A percentile compares a stretch with the other conserved stretches of the same genome.
These are phyloP conservation scores for Pterocles burchelli DNA, from an alignment of 2,113 vertebrate genomes.

Conservation along the genomic window DNA sequence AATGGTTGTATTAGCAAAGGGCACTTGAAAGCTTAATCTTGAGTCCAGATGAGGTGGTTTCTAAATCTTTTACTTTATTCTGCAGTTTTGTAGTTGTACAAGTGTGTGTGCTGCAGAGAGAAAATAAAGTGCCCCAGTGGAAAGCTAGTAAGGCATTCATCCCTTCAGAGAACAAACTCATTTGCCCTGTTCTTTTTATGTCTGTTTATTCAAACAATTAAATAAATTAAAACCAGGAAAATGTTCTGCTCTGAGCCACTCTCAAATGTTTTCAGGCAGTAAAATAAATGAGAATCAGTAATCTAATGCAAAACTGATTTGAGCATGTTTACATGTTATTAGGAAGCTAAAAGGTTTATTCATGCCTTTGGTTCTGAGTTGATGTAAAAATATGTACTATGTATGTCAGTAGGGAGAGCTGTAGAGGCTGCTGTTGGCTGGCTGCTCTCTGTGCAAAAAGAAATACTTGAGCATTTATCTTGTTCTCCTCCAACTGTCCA, in stretches of 20 bases:
- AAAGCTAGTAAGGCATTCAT: neutral
- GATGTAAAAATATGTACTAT: neutral
- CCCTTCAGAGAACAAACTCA: neutral
- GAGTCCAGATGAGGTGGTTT: neutral
- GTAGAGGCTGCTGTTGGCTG: neutral
- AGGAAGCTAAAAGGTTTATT: conserved; percentile 24
- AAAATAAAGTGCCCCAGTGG: neutral
- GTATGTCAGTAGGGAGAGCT: neutral
- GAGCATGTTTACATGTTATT: neutral
- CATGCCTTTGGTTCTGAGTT: neutral
- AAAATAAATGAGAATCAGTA: neutral
- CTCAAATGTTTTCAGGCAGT: neutral
- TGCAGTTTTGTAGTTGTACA: neutral
- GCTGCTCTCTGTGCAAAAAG: neutral
- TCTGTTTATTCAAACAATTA: conserved; percentile 19
- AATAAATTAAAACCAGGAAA: neutral
- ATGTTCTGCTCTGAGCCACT: neutral
- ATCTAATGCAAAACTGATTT: conserved; percentile 19
- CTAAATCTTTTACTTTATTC: neutral
- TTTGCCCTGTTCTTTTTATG: neutral
- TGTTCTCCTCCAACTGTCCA: neutral
- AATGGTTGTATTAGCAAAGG: neutral
- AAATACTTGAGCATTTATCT: neutral
- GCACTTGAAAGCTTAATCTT: neutral
- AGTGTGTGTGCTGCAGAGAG: neutral